Evolutionary conservation across 2,797 vertebrate genomes (phyloP).

Genomic region (Myiotriccus ornatus): DNA sequence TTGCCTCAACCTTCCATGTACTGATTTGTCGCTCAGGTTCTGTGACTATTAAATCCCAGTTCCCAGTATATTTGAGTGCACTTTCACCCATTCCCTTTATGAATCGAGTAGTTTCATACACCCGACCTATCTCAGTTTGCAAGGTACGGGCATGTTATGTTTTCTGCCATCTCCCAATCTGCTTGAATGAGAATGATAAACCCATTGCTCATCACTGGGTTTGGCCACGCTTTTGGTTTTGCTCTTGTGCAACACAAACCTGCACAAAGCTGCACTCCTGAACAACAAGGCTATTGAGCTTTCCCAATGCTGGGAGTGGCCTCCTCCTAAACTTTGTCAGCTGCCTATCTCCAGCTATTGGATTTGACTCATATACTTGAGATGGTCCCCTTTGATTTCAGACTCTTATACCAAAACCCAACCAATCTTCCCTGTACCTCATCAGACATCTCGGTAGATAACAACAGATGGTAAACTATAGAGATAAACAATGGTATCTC

Average conservation of each 20-base stretch:
- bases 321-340: neutral
- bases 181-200: neutral
- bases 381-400: neutral
- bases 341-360: neutral
- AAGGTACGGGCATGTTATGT: neutral
- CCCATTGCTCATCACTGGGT: constrained; percentile 37
- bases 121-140: neutral
- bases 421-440: neutral
- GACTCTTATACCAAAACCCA: neutral
- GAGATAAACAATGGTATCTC: neutral
- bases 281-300: neutral
- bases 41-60: neutral
- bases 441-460: neutral
- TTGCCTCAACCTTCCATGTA: neutral
- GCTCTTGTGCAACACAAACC: constrained; percentile 29
- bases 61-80: neutral
- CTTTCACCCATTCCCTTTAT: neutral
- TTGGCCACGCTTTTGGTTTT: constrained; percentile 16
- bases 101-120: neutral
- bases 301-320: constrained; percentile 41
- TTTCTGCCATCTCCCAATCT: neutral
- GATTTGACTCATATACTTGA: neutral
- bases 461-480: neutral
- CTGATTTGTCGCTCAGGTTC: neutral
- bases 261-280: neutral